Evolutionary conservation across 2,888 invertebrate species (phyloP).

Genomic region (Cephus pygmeus): DNA sequence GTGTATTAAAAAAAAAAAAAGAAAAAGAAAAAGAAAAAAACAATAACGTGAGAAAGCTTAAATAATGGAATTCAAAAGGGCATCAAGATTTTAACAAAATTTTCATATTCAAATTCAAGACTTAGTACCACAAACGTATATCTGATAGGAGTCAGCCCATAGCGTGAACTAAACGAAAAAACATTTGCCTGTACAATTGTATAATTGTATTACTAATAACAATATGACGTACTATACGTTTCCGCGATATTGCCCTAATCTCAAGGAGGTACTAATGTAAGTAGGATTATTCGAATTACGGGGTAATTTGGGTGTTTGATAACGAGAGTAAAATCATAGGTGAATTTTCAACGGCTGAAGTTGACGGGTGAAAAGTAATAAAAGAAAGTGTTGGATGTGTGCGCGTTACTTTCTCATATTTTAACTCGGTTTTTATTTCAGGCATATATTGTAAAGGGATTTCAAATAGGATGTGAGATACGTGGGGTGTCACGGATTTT

Average conservation of each 20-base stretch:
- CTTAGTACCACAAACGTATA: not conserved
- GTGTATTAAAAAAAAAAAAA: not conserved
- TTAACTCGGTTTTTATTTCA: not conserved
- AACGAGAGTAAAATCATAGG: not conserved
- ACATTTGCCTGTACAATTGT: not conserved
- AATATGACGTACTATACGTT: not conserved
- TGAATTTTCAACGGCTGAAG: not conserved
- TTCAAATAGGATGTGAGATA: not conserved
- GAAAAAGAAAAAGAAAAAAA: not conserved
- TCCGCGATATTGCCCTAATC: constrained; percentile 1
- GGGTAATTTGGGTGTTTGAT: constrained; percentile 1
- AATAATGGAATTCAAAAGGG: not conserved
- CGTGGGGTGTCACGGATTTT: not conserved
- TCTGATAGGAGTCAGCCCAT: not conserved
- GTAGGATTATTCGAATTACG: constrained; percentile 7
- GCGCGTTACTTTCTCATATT: not conserved
- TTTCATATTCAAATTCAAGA: not conserved
- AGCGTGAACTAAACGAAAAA: not conserved
- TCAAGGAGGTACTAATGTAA: constrained; percentile 4
- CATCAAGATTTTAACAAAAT: not conserved
- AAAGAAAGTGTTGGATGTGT: not conserved
- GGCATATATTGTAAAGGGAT: not conserved
- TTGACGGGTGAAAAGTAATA: not conserved
- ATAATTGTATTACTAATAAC: not conserved
- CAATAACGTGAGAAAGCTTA: not conserved